These are phyloP conservation scores for Desmophyllum pertusum DNA, from an alignment of 92 coral and sea anemone genomes.

Conservation along the genomic window DNA sequence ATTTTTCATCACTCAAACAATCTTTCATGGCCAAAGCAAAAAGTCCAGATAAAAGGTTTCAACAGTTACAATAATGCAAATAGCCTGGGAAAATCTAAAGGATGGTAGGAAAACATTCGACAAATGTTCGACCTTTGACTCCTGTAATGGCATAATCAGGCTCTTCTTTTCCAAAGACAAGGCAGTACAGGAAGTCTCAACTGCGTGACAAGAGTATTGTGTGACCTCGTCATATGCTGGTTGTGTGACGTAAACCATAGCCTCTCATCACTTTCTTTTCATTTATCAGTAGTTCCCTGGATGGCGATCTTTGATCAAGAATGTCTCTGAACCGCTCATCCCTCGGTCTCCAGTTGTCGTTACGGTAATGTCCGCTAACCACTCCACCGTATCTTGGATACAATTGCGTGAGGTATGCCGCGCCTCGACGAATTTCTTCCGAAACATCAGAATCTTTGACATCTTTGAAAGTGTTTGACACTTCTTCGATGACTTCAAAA, in stretches of 20 bases:
- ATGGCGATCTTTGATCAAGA: constrained; percentile 12
- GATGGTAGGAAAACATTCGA: neutral
- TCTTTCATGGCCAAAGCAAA: no score
- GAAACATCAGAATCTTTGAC: constrained; percentile 10
- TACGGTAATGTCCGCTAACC: constrained; percentile 37
- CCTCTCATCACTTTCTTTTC: neutral
- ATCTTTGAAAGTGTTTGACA: constrained; percentile 4
- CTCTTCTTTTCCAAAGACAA: neutral
- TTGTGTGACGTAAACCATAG: constrained; percentile 42
- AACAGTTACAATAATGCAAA: no score
- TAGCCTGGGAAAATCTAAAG: no score
- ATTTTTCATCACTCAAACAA: neutral
- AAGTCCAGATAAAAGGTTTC: no score
- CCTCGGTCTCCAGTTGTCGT: constrained; percentile 19
- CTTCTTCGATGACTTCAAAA: constrained; percentile 27
- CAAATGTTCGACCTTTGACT: neutral
- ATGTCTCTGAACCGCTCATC: neutral
- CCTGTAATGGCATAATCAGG: neutral
- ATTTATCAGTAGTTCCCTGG: constrained; percentile 15
- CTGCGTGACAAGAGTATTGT: neutral
- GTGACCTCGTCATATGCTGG: constrained; percentile 23
- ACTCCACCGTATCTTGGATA: constrained; percentile 41
- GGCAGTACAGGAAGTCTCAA: neutral
- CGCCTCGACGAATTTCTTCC: constrained; percentile 39
- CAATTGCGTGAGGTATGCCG: constrained; percentile 18